Evolutionary conservation across 2,113 vertebrate species (phyloP), one percentile per base, ranked within the genome.

Genomic region (Elaphurus davidianus): DNA sequence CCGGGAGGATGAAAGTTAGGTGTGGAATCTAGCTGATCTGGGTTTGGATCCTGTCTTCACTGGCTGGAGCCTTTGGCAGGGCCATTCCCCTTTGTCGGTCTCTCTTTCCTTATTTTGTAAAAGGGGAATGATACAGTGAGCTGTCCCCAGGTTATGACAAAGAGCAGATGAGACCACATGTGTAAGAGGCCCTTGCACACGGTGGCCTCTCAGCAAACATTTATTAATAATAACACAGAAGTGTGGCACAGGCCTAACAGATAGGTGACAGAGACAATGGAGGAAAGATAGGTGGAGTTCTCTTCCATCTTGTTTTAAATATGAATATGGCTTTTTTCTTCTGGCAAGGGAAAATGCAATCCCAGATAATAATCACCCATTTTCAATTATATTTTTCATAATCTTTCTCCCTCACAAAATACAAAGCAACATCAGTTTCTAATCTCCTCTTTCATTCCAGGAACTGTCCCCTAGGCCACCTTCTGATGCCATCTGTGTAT

Each of bases 301-400:
- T 82, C 50, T 92, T 97, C 28, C 15, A 27, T 47, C 55, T 10
- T 55, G 9, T 88, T 95, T 88, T 81, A 89, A 92, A 54, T 64
- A 83, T 52, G 33, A 94, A 55, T 50, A 5, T 25, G n/a, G 54
- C 59, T 33, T 67, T 89, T 94, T 90, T 36, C 74, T 95, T 67
- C 81, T 19, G 85, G 82, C 50, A 88, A 95, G 40, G 78, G 90
- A 87, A 86, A 93, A 88, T 59, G 47, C 92, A 89, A 92, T 89
- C 88, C 78, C 45, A 87, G 94, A 87, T 79, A 90, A 87, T 90
- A 92, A 96, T 85, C 16, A 3, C 30, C 25, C n/a, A 86, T 30
- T 96, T 97, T 95, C 81, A 95, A 90, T 95, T 90, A 94, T 15
- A 79, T 57, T 94, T 82, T 78, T 94, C 57, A 79, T 86, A 52